These are phyloP conservation scores for Chlamydotis undulata DNA, from an alignment of 2,113 vertebrate genomes.

Conservation along the genomic window DNA sequence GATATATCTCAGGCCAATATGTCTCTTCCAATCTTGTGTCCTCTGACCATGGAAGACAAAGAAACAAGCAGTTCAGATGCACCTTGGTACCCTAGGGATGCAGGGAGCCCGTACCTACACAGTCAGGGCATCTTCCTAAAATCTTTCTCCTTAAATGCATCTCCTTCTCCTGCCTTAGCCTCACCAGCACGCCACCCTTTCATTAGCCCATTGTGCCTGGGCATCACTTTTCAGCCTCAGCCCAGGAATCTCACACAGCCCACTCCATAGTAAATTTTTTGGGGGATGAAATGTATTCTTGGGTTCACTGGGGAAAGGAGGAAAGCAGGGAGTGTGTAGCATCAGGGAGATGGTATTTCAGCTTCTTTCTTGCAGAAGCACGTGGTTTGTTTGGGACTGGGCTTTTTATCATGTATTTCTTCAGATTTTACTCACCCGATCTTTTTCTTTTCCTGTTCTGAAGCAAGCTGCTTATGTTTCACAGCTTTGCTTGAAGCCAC, in stretches of 20 bases:
- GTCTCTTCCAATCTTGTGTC: background rate
- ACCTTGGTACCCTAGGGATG: background rate
- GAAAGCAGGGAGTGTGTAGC: background rate
- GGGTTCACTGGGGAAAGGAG: background rate
- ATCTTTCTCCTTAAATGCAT: background rate
- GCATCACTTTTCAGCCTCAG: background rate
- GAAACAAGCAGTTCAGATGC: background rate
- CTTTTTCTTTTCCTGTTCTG: background rate
- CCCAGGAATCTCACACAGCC: background rate
- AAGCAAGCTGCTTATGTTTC: background rate
- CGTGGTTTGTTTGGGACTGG: accelerated
- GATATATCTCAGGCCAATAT: background rate
- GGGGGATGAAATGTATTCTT: background rate
- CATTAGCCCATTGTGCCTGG: background rate
- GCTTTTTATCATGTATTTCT: background rate
- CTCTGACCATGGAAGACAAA: background rate
- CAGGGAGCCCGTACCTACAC: background rate
- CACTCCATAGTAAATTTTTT: background rate
- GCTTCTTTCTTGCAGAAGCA: background rate
- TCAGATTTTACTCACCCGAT: background rate
- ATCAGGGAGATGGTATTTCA: background rate
- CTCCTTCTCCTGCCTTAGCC: background rate
- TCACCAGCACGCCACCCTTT: background rate
- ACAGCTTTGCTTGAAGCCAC: background rate
- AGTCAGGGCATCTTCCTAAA: background rate